Percentiles rank a stretch among this genome's conserved stretches.
Evolutionary conservation across 2,113 vertebrate genomes (phyloP).

Genomic region (Typhlomys cinereus): DNA sequence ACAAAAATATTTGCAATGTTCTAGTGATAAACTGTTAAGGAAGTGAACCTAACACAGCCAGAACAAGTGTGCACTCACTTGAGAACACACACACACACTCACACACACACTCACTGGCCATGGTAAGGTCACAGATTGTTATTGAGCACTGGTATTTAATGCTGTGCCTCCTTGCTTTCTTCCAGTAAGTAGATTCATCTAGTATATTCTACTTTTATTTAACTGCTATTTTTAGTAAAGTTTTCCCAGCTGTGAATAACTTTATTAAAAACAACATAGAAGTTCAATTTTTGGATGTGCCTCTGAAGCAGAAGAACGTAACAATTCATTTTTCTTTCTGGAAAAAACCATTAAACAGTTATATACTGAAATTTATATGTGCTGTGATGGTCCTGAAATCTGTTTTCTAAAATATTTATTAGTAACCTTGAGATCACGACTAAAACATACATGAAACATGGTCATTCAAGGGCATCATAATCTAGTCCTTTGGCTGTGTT

Average conservation of each 20-base stretch:
- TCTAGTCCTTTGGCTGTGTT: neutral
- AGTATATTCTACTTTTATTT: neutral
- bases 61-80: neutral
- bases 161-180: neutral
- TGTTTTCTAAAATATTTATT: neutral
- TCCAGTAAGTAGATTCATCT: neutral
- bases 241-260: neutral
- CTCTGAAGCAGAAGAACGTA: neutral
- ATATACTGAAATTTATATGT: neutral
- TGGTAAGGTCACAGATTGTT: neutral
- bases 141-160: neutral
- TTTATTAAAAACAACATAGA: neutral
- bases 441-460: neutral
- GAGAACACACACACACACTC: no score
- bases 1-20: conserved; percentile 61
- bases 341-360: neutral
- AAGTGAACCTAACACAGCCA: conserved; percentile 47
- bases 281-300: neutral
- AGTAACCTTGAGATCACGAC: neutral
- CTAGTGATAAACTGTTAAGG: conserved; percentile 66
- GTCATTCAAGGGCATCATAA: conserved; percentile 61
- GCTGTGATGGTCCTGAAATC: neutral
- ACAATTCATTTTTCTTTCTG: neutral
- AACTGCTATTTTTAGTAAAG: neutral
- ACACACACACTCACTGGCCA: neutral